Conservation (phyloP, 2,113 vertebrate species). For the Mirounga angustirostris region DNA sequence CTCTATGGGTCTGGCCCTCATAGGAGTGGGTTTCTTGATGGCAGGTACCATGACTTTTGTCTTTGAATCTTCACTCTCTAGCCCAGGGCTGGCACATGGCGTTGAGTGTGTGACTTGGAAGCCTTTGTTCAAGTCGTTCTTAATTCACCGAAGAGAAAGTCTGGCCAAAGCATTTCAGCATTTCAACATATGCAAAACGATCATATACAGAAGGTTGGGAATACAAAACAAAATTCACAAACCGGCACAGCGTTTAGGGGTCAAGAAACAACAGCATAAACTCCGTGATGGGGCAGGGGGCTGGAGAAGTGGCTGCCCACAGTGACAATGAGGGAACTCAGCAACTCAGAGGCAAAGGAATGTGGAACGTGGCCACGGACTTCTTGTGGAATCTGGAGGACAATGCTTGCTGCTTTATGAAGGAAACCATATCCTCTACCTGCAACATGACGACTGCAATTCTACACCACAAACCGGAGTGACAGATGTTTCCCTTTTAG, state of each 20-base stretch:
- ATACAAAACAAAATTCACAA: slow-evolving; percentile 75
- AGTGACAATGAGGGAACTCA: slow-evolving; percentile 50
- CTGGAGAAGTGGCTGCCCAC: background rate
- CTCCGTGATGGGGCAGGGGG: slow-evolving; percentile 43
- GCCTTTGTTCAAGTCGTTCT: background rate
- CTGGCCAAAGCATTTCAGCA: background rate
- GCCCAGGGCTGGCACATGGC: background rate
- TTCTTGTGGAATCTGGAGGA: slow-evolving; percentile 26
- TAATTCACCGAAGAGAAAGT: background rate
- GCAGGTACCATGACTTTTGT: background rate
- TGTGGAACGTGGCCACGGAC: background rate
- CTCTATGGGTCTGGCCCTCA: background rate
- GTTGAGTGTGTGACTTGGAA: background rate
- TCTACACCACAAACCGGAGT: background rate
- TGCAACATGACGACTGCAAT: background rate
- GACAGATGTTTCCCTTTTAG: background rate
- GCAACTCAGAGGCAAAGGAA: slow-evolving; percentile 68
- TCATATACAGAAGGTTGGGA: slow-evolving; percentile 42
- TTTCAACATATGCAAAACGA: slow-evolving; percentile 58
- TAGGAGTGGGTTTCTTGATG: background rate
- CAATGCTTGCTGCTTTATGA: slow-evolving; percentile 5
- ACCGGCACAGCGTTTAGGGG: slow-evolving; percentile 61
- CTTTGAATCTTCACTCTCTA: background rate
- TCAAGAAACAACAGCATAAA: slow-evolving; percentile 74
- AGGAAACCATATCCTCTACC: background rate